phyloP scores from a whole-genome alignment of 2,797 vertebrate species.

The Halcyon leucocephala region DNA sequence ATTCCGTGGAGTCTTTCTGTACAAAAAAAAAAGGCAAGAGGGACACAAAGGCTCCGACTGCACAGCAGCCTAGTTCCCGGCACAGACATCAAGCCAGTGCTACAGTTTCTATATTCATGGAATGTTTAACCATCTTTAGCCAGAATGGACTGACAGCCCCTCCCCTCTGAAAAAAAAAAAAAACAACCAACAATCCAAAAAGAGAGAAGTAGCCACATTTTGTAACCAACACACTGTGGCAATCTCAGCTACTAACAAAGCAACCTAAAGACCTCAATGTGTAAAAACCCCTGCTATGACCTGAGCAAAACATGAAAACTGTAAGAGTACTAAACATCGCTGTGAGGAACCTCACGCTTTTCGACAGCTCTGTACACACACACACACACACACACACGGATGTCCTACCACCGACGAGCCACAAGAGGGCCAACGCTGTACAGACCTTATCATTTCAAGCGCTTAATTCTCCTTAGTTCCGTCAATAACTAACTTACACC shows the following conservation, averaged over 20 bases:
- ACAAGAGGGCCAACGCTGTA: neutral
- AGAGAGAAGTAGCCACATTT: neutral
- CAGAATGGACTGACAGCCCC: neutral
- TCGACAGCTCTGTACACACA: neutral
- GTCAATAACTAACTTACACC: neutral
- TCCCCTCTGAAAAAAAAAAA: neutral
- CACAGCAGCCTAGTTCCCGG: neutral
- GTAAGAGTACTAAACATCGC: neutral
- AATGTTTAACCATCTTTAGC: neutral
- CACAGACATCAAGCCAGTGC: neutral
- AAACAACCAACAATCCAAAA: neutral
- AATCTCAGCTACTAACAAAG: constrained; percentile 1
- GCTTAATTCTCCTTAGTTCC: neutral
- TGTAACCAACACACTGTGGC: neutral
- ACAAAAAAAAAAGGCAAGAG: rapidly evolving
- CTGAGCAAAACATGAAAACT: neutral
- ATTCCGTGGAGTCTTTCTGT: no score
- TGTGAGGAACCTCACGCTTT: neutral
- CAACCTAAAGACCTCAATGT: neutral
- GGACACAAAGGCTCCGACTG: neutral
- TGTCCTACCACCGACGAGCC: neutral
- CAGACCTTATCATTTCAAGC: neutral
- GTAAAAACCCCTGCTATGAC: neutral
- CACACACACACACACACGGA: neutral
- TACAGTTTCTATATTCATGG: neutral